Evolutionary conservation across 2,113 vertebrate species (phyloP), one percentile per base, ranked within the genome.

Genomic region (Cynopterus brachyotis): DNA sequence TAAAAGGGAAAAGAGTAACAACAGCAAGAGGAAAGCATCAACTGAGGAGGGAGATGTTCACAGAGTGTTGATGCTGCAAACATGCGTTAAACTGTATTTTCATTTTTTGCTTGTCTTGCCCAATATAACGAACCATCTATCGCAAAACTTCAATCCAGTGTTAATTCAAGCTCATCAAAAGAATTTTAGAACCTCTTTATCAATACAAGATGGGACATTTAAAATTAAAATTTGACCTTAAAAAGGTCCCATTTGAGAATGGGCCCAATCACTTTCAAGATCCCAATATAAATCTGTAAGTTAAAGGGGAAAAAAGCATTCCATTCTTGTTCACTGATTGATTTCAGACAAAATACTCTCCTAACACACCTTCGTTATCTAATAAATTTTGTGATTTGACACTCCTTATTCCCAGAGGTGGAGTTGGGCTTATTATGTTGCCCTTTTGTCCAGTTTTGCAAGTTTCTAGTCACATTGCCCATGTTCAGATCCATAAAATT

Each of bases 81-180:
- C 32, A 5, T 8, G 53, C n/a, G 7, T 16, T 50, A 47, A 60
- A 5, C 1, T 42, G 66, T 9, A 13, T 37, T 47, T 73, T 70
- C 22, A 3, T 37, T 50, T 37, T 60, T 76, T 7, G 28, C 32
- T 72, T 91, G 15, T n/a, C 7, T 64, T 90, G 7, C 19, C 40
- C 78, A 72, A 12, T 19, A 9, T 10, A 82, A 37, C 35, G 35
- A 35, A 64, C 30, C 12, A 78, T 16, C 30, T 70, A 20, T 26
- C 79, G 26, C 17, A 84, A 91, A 64, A 40, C 42, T 67, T 62
- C n/a, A 62, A 62, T 37, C 13, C 53, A 35, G 3, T 35, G 6
- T 94, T 62, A 92, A 78, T 55, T 87, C 17, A 50, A 24, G 7
- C 59, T 62, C 26, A 69, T 6, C 28, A 5, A 90, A 82, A 94